Conservation (phyloP, 2,888 invertebrate genomes). For the Epistrophe grossulariae region DNA sequence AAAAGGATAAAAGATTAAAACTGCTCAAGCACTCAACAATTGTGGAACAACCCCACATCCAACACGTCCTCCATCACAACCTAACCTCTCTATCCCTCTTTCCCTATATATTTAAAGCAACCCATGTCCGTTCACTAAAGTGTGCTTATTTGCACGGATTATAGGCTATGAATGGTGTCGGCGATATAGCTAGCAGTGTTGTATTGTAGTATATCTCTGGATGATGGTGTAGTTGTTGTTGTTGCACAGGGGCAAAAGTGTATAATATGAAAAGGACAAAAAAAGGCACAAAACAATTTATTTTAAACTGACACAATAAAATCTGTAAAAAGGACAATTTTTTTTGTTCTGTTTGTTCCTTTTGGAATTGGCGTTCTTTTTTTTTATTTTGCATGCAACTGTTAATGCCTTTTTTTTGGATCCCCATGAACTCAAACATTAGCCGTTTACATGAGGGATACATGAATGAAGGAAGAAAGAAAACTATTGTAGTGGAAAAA, state of each 20-base stretch:
- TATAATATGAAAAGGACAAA: conserved; percentile 5
- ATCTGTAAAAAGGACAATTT: conserved; percentile 68
- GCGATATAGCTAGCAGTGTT: conserved; percentile 19
- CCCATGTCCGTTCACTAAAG: conserved; percentile 73
- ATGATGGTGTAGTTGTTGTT: neutral
- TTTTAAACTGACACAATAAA: conserved; percentile 74
- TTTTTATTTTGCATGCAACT: conserved; percentile 45
- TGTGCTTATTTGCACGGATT: conserved; percentile 75
- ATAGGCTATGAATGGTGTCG: conserved; percentile 69
- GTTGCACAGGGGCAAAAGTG: neutral
- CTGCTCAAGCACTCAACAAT: conserved; percentile 56
- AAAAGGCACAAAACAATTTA: conserved; percentile 73
- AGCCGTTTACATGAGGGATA: conserved; percentile 70
- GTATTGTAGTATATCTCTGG: neutral
- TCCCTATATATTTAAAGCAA: conserved; percentile 32
- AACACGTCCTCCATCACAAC: conserved; percentile 35
- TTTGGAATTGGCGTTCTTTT: conserved; percentile 9
- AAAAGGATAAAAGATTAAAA: conserved; percentile 68
- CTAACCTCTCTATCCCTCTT: neutral
- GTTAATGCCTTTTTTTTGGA: conserved; percentile 63
- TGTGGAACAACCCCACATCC: conserved; percentile 30
- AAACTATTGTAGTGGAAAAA: conserved; percentile 69
- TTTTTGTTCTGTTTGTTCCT: conserved; percentile 41
- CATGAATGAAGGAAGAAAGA: conserved; percentile 44
- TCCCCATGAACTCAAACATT: conserved; percentile 73